Conservation (phyloP, 1,140 invertebrate genomes). For the Eumeta japonica region DNA sequence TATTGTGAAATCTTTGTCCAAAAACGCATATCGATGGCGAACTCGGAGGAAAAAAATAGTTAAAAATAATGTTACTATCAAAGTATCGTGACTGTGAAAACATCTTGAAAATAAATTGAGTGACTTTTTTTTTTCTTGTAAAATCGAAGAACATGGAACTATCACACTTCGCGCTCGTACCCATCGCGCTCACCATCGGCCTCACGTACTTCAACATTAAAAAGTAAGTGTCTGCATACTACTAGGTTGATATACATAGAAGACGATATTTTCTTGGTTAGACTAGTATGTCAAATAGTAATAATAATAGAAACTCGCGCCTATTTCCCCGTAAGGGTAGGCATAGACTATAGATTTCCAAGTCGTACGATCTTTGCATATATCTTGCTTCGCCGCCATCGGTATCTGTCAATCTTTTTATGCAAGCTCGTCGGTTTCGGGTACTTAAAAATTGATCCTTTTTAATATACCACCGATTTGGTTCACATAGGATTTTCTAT, state of each 20-base stretch:
- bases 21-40: constrained; percentile 1
- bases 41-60: no score
- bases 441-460: no score
- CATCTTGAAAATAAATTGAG: no score
- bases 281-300: not conserved
- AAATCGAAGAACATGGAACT: constrained; percentile 41
- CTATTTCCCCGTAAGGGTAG: not conserved
- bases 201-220: constrained; percentile 45
- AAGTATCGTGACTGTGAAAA: no score
- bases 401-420: no score
- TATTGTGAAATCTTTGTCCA: constrained; percentile 1
- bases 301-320: not conserved
- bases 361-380: not conserved
- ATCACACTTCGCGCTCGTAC: constrained; percentile 29
- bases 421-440: no score
- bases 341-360: not conserved
- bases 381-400: not conserved
- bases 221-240: constrained; percentile 31
- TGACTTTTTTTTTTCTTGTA: no score
- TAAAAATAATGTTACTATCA: no score
- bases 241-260: not conserved
- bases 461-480: no score
- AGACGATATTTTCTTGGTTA: not conserved
- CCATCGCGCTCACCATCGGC: constrained; percentile 33
- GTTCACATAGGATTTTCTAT: no score